Percentiles rank a stretch among this genome's conserved stretches.
phyloP scores from a whole-genome alignment of 2,113 vertebrate genomes.

The Tretioscincus oriximinensis region DNA sequence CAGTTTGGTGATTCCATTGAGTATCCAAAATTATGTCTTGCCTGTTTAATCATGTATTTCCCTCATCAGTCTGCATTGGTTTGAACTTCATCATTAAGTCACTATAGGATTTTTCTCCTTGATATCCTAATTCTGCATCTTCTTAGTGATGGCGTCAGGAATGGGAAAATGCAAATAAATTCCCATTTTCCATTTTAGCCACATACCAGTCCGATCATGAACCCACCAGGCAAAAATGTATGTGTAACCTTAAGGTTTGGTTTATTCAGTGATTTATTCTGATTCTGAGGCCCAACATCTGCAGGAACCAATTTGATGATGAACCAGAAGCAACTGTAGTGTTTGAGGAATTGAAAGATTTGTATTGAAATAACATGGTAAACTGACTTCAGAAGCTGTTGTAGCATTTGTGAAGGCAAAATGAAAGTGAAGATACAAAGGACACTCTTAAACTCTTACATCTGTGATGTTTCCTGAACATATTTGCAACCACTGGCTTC shows the following conservation, averaged over 20 bases:
- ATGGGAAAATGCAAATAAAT: background rate
- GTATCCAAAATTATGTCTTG: constrained; percentile 16
- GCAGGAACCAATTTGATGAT: background rate
- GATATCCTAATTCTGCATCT: background rate
- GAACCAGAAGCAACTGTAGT: background rate
- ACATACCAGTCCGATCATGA: constrained; percentile 17
- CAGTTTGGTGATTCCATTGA: constrained; percentile 30
- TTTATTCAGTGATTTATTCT: constrained; percentile 18
- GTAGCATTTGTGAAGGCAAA: background rate
- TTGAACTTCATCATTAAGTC: background rate
- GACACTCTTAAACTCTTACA: background rate
- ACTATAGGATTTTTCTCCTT: constrained; percentile 21
- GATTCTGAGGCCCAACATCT: constrained; percentile 22
- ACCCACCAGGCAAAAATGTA: constrained; percentile 13
- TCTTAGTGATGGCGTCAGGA: background rate
- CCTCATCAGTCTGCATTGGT: constrained; percentile 29
- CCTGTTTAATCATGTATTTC: constrained; percentile 20
- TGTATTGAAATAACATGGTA: background rate
- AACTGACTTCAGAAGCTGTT: background rate
- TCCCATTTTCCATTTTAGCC: background rate
- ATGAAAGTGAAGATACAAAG: background rate
- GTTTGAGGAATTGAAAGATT: constrained; percentile 1
- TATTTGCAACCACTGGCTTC: background rate
- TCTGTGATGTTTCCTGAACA: background rate
- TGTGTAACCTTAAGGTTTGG: constrained; percentile 4